Conservation (phyloP, 1,140 invertebrate species). For the Saccostrea cuccullata region DNA sequence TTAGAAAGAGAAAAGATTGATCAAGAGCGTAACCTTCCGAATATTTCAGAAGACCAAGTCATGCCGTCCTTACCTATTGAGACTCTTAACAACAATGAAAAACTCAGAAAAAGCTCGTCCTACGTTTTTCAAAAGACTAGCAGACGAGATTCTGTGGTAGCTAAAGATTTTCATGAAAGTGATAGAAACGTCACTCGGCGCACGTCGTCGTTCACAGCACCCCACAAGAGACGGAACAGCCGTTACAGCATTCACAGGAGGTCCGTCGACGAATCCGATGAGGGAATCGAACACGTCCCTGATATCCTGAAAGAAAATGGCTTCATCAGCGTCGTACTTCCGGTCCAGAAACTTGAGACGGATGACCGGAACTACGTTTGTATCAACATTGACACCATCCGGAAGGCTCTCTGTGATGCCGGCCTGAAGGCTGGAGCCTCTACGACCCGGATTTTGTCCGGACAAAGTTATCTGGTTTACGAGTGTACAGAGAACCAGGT, state of each 20-base stretch:
- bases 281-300: not conserved
- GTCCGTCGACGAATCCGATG: not conserved
- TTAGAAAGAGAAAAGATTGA: slow-evolving; percentile 28
- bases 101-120: not conserved
- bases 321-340: not conserved
- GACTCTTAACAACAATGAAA: slow-evolving; percentile 13
- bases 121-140: not conserved
- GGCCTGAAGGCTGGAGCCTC: not conserved
- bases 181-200: not conserved
- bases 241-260: not conserved
- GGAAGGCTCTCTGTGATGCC: not conserved
- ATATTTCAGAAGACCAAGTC: slow-evolving; percentile 6
- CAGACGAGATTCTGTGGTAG: not conserved
- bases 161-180: not conserved
- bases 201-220: not conserved
- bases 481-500: not conserved
- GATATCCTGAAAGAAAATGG: not conserved
- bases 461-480: slow-evolving; percentile 8
- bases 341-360: not conserved
- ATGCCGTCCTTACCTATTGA: slow-evolving; percentile 22
- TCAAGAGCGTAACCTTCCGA: slow-evolving; percentile 16
- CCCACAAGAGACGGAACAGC: slow-evolving; percentile 11
- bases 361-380: not conserved
- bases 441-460: not conserved
- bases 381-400: not conserved